Conservation (phyloP, 2,888 invertebrate species). For the Ochropacha duplaris region DNA sequence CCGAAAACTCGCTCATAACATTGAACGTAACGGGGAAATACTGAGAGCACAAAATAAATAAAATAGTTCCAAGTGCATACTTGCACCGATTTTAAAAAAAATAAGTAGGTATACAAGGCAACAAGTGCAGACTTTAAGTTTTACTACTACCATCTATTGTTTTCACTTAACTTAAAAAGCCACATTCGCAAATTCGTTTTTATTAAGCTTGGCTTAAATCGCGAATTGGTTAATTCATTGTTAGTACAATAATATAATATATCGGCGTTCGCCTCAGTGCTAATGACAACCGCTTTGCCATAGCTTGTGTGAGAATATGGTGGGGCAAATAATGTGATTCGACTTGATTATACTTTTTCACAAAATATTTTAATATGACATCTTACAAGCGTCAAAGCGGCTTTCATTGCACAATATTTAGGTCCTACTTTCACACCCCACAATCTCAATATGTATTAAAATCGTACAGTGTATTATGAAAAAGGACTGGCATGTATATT, state of each 20-base stretch:
- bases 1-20: constrained; percentile 30
- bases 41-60: constrained; percentile 73
- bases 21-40: constrained; percentile 49
- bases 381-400: constrained; percentile 44
- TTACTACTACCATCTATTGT: constrained; percentile 73
- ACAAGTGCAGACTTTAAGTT: constrained; percentile 82
- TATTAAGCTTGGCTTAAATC: constrained; percentile 78
- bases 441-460: constrained; percentile 12
- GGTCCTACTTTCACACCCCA: constrained; percentile 20
- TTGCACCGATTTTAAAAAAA: constrained; percentile 71
- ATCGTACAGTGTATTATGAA: constrained; percentile 14
- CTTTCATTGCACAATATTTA: constrained; percentile 39
- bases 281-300: constrained; percentile 50
- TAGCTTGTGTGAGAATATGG: constrained; percentile 18
- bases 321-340: constrained; percentile 17
- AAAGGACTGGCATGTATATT: constrained; percentile 15
- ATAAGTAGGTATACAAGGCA: constrained; percentile 79
- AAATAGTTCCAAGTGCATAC: constrained; percentile 59
- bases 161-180: constrained; percentile 70
- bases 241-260: constrained; percentile 66
- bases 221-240: constrained; percentile 74
- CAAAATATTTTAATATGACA: constrained; percentile 30
- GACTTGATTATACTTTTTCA: constrained; percentile 19
- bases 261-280: constrained; percentile 14
- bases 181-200: constrained; percentile 71